Percentiles rank a stretch among this genome's conserved stretches.
Evolutionary conservation across 2,113 vertebrate species (phyloP).

Genomic region (Ahaetulla prasina): DNA sequence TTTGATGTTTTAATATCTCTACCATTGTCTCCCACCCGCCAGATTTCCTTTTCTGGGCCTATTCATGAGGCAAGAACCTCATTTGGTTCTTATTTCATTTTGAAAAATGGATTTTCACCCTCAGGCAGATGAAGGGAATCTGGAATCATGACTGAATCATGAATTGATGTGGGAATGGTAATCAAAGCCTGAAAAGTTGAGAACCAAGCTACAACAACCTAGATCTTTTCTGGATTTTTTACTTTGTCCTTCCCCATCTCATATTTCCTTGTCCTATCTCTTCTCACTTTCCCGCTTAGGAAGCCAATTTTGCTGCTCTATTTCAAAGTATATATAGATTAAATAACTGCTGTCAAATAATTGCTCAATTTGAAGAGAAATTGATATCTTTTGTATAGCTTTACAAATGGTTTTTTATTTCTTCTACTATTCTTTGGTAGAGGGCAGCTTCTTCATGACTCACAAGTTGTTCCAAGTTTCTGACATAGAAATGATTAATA

Average conservation of each 20-base stretch:
- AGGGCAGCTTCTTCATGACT: not conserved
- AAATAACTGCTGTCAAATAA: not conserved
- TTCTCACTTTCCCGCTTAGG: not conserved
- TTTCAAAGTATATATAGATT: not conserved
- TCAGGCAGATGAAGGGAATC: not conserved
- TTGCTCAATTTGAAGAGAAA: conserved; percentile 1
- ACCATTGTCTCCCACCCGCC: not conserved
- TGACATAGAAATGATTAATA: not conserved
- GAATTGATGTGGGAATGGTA: not conserved
- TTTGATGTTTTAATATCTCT: not conserved
- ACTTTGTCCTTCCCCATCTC: not conserved
- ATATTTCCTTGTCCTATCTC: not conserved
- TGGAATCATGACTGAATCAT: not conserved
- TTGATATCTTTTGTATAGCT: not conserved
- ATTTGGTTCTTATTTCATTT: not conserved
- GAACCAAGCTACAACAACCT: not conserved
- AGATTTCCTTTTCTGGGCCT: not conserved
- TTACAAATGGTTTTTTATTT: not conserved
- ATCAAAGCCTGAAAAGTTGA: not conserved
- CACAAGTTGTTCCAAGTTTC: not conserved
- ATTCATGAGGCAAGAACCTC: not conserved
- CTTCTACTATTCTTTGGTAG: not conserved
- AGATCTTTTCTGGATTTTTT: not conserved
- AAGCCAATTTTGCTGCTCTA: not conserved
- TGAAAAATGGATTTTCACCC: not conserved